phyloP scores from a whole-genome alignment of 2,888 invertebrate genomes.

The Calameuta filiformis region DNA sequence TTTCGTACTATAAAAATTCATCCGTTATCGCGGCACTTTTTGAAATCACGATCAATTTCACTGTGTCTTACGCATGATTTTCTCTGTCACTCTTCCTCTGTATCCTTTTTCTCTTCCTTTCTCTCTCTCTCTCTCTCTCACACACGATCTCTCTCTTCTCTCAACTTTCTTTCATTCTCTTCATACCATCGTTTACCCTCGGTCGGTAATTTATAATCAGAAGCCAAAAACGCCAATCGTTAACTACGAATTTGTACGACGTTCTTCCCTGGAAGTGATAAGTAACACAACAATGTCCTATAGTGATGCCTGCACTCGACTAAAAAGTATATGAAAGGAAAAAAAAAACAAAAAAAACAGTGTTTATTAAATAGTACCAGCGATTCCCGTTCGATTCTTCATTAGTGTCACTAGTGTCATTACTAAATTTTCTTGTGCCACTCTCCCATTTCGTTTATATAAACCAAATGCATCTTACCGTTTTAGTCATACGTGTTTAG shows the following conservation, averaged over 20 bases:
- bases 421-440: not conserved
- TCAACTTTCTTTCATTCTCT: not conserved
- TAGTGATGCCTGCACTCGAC: constrained; percentile 2
- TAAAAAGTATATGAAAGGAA: not conserved
- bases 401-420: not conserved
- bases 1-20: constrained; percentile 1
- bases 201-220: constrained; percentile 20
- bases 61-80: not conserved
- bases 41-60: not conserved
- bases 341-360: not conserved
- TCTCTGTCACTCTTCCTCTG: not conserved
- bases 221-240: constrained; percentile 41
- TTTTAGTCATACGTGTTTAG: constrained; percentile 6
- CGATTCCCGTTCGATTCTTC: not conserved
- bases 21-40: not conserved
- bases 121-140: not conserved
- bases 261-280: not conserved
- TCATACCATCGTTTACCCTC: constrained; percentile 26
- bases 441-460: not conserved
- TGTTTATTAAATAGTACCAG: not conserved
- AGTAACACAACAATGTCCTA: not conserved
- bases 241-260: not conserved
- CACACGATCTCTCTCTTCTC: no score
- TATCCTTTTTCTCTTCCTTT: not conserved
- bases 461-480: not conserved